A percentile compares a stretch with the other conserved stretches of the same genome.
phyloP scores from a whole-genome alignment of 2,113 vertebrate species.

The Todiramphus saurophagus region DNA sequence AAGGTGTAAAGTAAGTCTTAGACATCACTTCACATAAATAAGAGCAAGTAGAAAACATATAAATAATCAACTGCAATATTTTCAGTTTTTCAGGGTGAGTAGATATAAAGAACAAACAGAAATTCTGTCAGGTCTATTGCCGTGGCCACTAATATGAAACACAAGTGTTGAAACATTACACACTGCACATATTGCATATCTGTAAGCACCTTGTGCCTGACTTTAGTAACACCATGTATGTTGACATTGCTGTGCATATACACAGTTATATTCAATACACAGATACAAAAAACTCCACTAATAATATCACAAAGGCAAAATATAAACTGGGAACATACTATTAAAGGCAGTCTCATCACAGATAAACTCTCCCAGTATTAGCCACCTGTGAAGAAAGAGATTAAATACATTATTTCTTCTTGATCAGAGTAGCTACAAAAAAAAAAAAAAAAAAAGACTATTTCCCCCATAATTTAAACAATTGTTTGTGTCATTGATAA shows the following conservation, averaged over 20 bases:
- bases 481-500: background rate
- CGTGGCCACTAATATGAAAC: background rate
- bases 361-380: background rate
- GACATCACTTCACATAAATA: background rate
- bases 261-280: background rate
- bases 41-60: background rate
- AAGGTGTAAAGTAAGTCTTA: background rate
- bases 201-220: background rate
- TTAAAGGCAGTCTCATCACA: background rate
- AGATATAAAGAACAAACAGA: background rate
- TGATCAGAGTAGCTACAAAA: background rate
- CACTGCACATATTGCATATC: background rate
- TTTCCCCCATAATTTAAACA: background rate
- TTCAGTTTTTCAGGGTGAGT: background rate
- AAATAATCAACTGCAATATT: background rate
- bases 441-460: background rate
- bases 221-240: background rate
- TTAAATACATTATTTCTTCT: conserved; percentile 12
- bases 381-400: background rate
- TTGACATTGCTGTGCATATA: background rate
- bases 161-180: accelerated
- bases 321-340: background rate
- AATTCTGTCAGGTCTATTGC: background rate
- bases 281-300: background rate
- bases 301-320: background rate